Evolutionary conservation across 1,140 invertebrate species (phyloP), one percentile per base, ranked within the genome.

Genomic region (Trichonephila inaurata): DNA sequence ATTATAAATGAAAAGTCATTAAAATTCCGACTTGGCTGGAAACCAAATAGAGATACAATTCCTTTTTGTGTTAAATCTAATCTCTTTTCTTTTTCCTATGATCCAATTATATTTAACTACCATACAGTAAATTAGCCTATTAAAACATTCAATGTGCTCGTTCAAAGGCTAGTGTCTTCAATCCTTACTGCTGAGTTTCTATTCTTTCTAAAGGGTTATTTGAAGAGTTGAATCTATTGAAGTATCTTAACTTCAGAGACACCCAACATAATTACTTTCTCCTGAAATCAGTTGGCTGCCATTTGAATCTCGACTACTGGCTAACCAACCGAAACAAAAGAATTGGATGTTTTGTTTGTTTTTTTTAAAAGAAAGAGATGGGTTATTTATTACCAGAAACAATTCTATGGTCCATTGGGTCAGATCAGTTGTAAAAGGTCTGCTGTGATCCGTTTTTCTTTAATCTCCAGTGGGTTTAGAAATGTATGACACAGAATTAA

Each of bases 311-410:
- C 24, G 86, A 64, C 60, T 64, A 14, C 60, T 64, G 61, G 60
- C 21, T 66, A 88, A 64, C 61, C 86, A 66, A 64, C 60, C 86
- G 86, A 40, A 64, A 64, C 62, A 66, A 40, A 88, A 88, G 86
- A 66, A 88, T 88, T 61, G 86, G 19, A 66, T 88, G 33, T n/a
- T n/a, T n/a, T n/a, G n/a, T n/a, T n/a, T n/a, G 19, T 64, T 87
- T 66, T 62, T 24, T 24, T 66, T 51, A 24, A 60, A 64, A 64
- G 21, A n/a, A 64, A 18, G 62, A 64, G 85, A 87, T 87, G 24
- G 86, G 86, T 88, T 88, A 88, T 88, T 88, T 88, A 88, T 66
- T 88, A 88, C 86, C 19, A 64, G 61, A 66, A 88, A 88, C 61
- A 88, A 88, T 88, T 64, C 86, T 21, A 64, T 24, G 60, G 60